Percentiles rank a stretch among this genome's conserved stretches.
Evolutionary conservation across 2,888 invertebrate species (phyloP).

Genomic region (Conomelus anceps): DNA sequence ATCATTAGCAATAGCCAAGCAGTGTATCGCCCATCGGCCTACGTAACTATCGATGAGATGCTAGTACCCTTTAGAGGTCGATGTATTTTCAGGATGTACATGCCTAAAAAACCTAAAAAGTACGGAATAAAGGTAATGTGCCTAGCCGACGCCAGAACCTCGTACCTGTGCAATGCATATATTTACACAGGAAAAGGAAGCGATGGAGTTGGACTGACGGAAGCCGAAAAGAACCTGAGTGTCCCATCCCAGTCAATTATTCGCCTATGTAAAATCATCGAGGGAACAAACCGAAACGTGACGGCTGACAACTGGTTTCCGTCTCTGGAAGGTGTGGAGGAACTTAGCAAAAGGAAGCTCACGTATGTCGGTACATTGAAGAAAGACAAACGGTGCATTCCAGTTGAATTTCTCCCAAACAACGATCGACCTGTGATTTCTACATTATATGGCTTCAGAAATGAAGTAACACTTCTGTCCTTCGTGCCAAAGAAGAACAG

Average conservation of each 20-base stretch:
- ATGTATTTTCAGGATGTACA: slow-evolving; percentile 29
- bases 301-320: slow-evolving; percentile 38
- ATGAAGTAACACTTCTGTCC: slow-evolving; percentile 20
- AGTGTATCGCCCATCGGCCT: not conserved
- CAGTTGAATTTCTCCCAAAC: slow-evolving; percentile 16
- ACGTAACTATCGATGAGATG: slow-evolving; percentile 20
- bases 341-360: slow-evolving; percentile 9
- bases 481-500: slow-evolving; percentile 24
- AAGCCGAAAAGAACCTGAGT: slow-evolving; percentile 32
- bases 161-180: slow-evolving; percentile 32
- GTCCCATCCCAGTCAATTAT: slow-evolving; percentile 36
- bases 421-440: slow-evolving; percentile 7
- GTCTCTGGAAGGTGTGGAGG: slow-evolving; percentile 33
- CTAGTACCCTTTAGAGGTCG: slow-evolving; percentile 16
- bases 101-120: not conserved
- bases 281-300: too few species aligned
- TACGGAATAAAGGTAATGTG: slow-evolving; percentile 4
- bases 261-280: slow-evolving; percentile 17
- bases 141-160: slow-evolving; percentile 29
- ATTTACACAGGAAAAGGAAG: slow-evolving; percentile 30
- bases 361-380: slow-evolving; percentile 18
- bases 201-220: slow-evolving; percentile 34
- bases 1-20: not conserved
- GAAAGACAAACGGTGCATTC: slow-evolving; percentile 22
- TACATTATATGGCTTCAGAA: slow-evolving; percentile 22